Evolutionary conservation across 2,113 vertebrate genomes (phyloP), one percentile per base, ranked within the genome.

Genomic region (Epinephelus moara): DNA sequence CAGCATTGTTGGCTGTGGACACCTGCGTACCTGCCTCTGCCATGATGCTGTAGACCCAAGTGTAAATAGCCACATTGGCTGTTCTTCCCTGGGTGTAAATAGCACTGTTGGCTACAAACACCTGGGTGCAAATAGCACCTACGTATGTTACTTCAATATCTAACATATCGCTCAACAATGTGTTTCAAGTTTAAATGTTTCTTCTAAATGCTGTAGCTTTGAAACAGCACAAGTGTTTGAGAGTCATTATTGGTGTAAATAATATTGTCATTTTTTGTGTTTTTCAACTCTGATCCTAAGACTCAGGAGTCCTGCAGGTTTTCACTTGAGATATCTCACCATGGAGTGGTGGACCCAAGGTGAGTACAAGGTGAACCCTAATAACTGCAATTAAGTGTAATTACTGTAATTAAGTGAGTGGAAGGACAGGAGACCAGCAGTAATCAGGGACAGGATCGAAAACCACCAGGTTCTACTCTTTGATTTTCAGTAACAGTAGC

Each of bases 401-500:
- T 90, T 76, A 80, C 60, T 42, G 64, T 79, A 87, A 89, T 80
- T 78, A 84, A 18, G 13, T 3, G 71, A 66, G 70, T 74, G 49
- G 71, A 53, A 11, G 81, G 66, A 63, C 30, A 78, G 66, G 70
- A 82, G 73, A 84, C 18, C 47, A 57, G 69, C 69, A 60, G 82
- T 67, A 50, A 73, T 55, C 7, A 70, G 62, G 5, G 59, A 47
- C 53, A 27, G 27, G 21, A 63, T 74, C 21, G 33, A 21, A 55
- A 83, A 63, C 53, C 56, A 53, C 75, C 82, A n/a, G 33, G 63
- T 66, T 70, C 21, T 15, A 4, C 68, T 59, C 52, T 63, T 37
- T 57, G 2, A 25, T n/a, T 77, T 47, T 64, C 47, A 13, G 19
- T 50, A 64, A 75, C 15, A 84, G 56, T 17, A 50, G 40, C 3